Conservation (phyloP, 2,113 vertebrate species). For the Oryzias melastigma region DNA sequence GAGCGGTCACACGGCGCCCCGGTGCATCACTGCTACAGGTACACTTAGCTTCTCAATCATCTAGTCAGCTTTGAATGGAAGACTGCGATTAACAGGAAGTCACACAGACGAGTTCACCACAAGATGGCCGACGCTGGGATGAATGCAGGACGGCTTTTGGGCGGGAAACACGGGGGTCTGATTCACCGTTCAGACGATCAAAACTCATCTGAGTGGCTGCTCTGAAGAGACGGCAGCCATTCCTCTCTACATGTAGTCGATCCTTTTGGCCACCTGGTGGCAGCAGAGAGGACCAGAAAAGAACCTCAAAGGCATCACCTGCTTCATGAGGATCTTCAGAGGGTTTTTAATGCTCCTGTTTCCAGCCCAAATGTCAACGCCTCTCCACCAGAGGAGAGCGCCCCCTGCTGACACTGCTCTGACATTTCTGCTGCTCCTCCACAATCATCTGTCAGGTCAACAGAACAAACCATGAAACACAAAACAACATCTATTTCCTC, state of each 20-base stretch:
- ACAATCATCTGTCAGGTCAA: neutral
- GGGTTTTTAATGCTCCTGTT: neutral
- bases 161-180: constrained; percentile 31
- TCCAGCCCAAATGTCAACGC: constrained; percentile 24
- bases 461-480: neutral
- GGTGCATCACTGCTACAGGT: constrained; percentile 6
- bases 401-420: constrained; percentile 33
- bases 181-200: too few species aligned
- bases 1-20: constrained; percentile 14
- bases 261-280: neutral
- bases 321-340: too few species aligned
- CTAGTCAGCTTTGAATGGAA: constrained; percentile 59
- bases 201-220: too few species aligned
- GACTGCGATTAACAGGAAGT: constrained; percentile 57
- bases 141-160: constrained; percentile 2
- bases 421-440: constrained; percentile 6
- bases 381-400: constrained; percentile 12
- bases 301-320: too few species aligned
- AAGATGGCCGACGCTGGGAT: constrained; percentile 27
- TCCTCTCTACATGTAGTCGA: neutral
- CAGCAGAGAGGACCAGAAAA: neutral
- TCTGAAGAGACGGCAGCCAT: too few species aligned
- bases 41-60: constrained; percentile 27
- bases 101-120: constrained; percentile 49
- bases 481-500: neutral